phyloP scores from a whole-genome alignment of 35 echinoderm and acorn worm species.

The Ptychodera flava region DNA sequence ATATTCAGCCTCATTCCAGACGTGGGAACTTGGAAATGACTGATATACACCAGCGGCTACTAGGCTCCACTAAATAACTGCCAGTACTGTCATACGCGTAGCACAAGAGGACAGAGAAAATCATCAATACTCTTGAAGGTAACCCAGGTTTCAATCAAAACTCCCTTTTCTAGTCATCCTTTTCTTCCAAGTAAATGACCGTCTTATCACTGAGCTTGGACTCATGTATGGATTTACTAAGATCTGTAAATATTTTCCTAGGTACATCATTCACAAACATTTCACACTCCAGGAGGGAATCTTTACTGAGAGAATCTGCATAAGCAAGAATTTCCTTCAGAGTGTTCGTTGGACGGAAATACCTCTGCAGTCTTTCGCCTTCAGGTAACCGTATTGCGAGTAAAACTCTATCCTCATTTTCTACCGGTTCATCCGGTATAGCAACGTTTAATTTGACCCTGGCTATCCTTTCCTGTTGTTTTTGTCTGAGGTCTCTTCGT shows the following conservation, averaged over 20 bases:
- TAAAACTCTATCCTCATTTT: slow-evolving; percentile 24
- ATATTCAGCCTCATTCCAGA: no score
- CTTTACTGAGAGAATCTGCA: slow-evolving; percentile 16
- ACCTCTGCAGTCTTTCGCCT: slow-evolving; percentile 52
- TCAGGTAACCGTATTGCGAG: slow-evolving; percentile 56
- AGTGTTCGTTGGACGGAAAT: slow-evolving; percentile 20
- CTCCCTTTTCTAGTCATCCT: slow-evolving; percentile 38
- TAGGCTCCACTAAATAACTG: no score
- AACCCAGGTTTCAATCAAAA: no score
- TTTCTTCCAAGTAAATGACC: slow-evolving; percentile 48
- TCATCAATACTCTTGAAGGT: no score
- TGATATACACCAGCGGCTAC: no score
- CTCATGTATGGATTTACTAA: slow-evolving; percentile 19
- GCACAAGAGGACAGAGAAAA: no score
- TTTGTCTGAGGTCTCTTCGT: neutral
- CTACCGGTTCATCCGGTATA: slow-evolving; percentile 6
- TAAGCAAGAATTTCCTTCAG: slow-evolving; percentile 32
- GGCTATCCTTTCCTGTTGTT: neutral
- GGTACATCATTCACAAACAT: slow-evolving; percentile 54
- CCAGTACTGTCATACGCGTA: no score
- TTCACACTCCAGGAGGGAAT: slow-evolving; percentile 26
- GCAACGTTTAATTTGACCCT: neutral
- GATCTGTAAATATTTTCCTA: slow-evolving; percentile 33
- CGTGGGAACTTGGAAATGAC: no score
- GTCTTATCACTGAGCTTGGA: slow-evolving; percentile 39